A percentile compares a stretch with the other conserved stretches of the same genome.
These are phyloP conservation scores for Drosophila neotestacea DNA, from an alignment of 2,888 invertebrate genomes.

Conservation along the genomic window DNA sequence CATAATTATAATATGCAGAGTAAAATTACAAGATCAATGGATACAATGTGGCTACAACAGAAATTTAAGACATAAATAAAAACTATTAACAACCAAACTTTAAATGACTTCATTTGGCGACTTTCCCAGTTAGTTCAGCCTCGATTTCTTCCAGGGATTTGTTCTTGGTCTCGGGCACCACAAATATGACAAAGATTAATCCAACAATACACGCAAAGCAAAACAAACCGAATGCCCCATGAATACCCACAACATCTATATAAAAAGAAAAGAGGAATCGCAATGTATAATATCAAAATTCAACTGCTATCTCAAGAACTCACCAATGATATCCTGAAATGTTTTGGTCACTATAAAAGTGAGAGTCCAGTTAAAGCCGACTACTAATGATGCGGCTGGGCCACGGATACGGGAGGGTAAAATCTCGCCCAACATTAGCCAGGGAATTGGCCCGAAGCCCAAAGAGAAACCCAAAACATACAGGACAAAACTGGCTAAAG, in stretches of 20 bases:
- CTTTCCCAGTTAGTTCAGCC: slow-evolving; percentile 13
- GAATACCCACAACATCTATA: slow-evolving; percentile 86
- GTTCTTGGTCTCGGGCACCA: slow-evolving; percentile 86
- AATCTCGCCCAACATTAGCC: slow-evolving; percentile 90
- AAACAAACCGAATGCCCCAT: slow-evolving; percentile 90
- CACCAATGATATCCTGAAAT: slow-evolving; percentile 83
- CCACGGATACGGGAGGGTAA: slow-evolving; percentile 91
- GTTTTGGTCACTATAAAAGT: slow-evolving; percentile 91
- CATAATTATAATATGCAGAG: not conserved
- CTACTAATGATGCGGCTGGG: slow-evolving; percentile 90
- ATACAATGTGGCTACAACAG: not conserved
- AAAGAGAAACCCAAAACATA: slow-evolving; percentile 92
- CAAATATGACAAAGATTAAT: slow-evolving; percentile 88
- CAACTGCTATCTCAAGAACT: not conserved
- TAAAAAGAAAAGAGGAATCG: not conserved
- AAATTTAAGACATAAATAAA: not conserved
- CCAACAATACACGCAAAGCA: slow-evolving; percentile 88
- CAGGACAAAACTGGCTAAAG: slow-evolving; percentile 89
- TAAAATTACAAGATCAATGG: not conserved
- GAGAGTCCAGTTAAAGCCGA: slow-evolving; percentile 91
- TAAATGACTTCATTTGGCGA: slow-evolving; percentile 2
- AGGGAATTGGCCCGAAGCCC: slow-evolving; percentile 93
- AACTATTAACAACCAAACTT: not conserved
- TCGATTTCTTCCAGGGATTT: slow-evolving; percentile 72
- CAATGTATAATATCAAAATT: not conserved